Evolutionary conservation across 2,888 invertebrate species (phyloP).

Genomic region (Villa cingulata): DNA sequence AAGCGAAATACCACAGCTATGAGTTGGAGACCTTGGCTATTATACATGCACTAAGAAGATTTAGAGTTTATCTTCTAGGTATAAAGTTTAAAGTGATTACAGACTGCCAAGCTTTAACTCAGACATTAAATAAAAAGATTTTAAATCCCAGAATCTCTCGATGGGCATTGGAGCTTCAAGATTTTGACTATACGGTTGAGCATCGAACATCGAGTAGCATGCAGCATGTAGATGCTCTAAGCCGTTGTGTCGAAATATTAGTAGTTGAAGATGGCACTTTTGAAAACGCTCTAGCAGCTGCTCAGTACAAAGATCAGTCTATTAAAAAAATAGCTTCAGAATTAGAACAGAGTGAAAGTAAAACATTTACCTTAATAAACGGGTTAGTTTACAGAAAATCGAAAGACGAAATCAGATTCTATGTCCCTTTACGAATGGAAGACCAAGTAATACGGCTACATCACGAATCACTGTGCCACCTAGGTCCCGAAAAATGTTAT

Average conservation of each 20-base stretch:
- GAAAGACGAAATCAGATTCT: conserved; percentile 4
- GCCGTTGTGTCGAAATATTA: not conserved
- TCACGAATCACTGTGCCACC: too few relatives aligned
- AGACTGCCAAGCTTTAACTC: conserved; percentile 17
- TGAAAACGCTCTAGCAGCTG: not conserved
- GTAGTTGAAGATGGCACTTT: not conserved
- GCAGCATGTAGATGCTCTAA: not conserved
- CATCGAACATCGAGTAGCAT: not conserved
- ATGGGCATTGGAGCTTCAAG: conserved; percentile 15
- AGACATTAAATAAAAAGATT: conserved; percentile 14
- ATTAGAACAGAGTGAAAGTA: not conserved
- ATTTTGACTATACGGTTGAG: conserved; percentile 12
- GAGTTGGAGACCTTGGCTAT: conserved; percentile 21
- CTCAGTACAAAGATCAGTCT: not conserved
- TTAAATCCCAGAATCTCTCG: conserved; percentile 16
- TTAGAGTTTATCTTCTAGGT: conserved; percentile 18
- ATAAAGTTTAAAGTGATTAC: conserved; percentile 19
- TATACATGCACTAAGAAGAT: conserved; percentile 18
- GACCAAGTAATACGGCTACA: conserved; percentile 12
- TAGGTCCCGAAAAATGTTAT: conserved; percentile 20
- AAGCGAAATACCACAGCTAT: conserved; percentile 20
- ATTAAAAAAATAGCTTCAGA: not conserved
- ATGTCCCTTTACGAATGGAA: conserved; percentile 16
- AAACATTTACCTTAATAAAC: conserved; percentile 5
- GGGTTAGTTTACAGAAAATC: conserved; percentile 10